Conservation (phyloP, 1,140 invertebrate genomes). For the Parasteatoda tepidariorum region DNA sequence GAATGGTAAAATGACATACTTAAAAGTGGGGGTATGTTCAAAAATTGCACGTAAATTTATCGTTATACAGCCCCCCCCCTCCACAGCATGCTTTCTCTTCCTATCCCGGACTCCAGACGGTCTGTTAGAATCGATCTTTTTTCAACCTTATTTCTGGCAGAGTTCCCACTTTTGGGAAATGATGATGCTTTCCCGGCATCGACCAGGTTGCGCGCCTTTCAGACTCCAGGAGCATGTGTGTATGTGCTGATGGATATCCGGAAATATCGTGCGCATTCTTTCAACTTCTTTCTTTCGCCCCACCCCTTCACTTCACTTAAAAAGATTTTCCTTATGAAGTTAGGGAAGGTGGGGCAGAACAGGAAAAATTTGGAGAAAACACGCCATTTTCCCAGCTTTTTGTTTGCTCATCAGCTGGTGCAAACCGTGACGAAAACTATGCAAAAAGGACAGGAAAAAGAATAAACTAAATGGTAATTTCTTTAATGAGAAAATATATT, state of each 20-base stretch:
- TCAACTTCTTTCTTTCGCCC: too few relatives aligned
- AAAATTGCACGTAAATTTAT: too few relatives aligned
- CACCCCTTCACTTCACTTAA: not conserved
- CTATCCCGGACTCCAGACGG: slow-evolving; percentile 37
- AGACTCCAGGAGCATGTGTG: not conserved
- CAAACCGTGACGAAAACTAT: too few relatives aligned
- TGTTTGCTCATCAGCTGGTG: too few relatives aligned
- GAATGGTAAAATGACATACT: too few relatives aligned
- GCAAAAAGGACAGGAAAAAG: too few relatives aligned
- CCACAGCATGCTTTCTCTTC: not conserved
- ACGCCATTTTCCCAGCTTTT: not conserved
- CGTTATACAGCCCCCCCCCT: too few relatives aligned
- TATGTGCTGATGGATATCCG: not conserved
- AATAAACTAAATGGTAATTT: too few relatives aligned
- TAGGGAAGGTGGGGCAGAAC: too few relatives aligned
- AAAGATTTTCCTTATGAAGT: not conserved
- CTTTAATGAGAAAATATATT: too few relatives aligned
- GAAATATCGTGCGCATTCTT: not conserved
- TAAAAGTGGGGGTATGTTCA: too few relatives aligned
- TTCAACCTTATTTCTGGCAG: slow-evolving; percentile 21
- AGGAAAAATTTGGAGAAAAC: not conserved
- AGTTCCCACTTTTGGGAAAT: slow-evolving; percentile 17
- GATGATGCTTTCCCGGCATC: not conserved
- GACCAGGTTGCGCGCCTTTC: not conserved
- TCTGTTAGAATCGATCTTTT: slow-evolving; percentile 41